These are phyloP conservation scores for Halcyon chelicuti DNA, from an alignment of 2,797 vertebrate species.

Conservation along the genomic window DNA sequence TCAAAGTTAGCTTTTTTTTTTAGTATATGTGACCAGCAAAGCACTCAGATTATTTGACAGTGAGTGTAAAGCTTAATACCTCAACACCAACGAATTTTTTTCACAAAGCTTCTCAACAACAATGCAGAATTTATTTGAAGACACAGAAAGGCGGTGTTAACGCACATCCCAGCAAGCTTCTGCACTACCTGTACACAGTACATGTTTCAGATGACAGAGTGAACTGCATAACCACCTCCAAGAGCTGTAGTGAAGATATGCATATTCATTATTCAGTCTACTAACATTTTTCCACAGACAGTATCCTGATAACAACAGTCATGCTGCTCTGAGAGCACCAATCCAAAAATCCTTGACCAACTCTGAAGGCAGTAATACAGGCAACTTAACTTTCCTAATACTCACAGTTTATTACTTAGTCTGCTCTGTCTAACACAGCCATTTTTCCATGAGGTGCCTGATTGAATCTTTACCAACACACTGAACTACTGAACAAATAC, in stretches of 20 bases:
- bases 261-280: not conserved
- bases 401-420: not conserved
- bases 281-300: not conserved
- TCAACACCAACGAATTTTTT: not conserved
- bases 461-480: not conserved
- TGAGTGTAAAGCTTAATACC: not conserved
- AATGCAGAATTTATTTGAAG: not conserved
- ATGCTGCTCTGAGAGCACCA: not conserved
- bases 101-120: not conserved
- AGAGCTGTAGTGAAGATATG: not conserved
- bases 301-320: not conserved
- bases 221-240: not conserved
- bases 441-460: not conserved
- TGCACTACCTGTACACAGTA: not conserved
- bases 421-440: not conserved
- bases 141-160: not conserved
- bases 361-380: not conserved
- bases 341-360: not conserved
- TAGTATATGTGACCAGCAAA: not conserved
- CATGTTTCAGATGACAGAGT: slow-evolving; percentile 1
- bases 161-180: not conserved
- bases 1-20: not conserved
- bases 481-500: not conserved
- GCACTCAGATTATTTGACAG: not conserved
- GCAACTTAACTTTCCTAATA: not conserved